Base-by-base conservation (phyloP, 2,113 vertebrate species). In the Pao palembangensis region DNA sequence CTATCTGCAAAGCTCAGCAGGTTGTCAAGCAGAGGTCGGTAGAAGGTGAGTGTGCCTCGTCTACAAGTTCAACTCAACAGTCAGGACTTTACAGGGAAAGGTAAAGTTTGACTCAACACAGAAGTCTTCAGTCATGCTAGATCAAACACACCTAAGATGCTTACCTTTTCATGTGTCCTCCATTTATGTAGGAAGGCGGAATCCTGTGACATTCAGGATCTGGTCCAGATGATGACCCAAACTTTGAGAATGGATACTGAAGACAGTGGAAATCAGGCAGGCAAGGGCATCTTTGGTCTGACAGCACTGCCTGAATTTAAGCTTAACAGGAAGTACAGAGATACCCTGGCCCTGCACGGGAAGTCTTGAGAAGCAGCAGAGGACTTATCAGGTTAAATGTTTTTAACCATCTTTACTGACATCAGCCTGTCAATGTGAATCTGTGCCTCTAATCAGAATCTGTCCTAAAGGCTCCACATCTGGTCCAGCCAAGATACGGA, bases 211-310 rank as follows among this genome's bases (percentile, higher is more conserved):
- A 94, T 98, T 83, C 92, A 92, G 59, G 96, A 98, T 79, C 90
- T 99, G 93, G n/a, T 99, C 55, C 90, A 94, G 18, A 73, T 98
- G 83, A 99, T 99, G 97, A 99, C 94, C 0, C 76, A 90, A 69
- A 99, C 97, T 3, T n/a, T 89, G n/a, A n/a, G n/a, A n/a, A n/a
- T n/a, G n/a, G n/a, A n/a, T n/a, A n/a, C n/a, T n/a, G n/a, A n/a
- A n/a, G n/a, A n/a, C n/a, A n/a, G n/a, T n/a, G n/a, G n/a, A n/a
- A n/a, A n/a, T n/a, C n/a, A n/a, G n/a, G n/a, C n/a, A n/a, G 58
- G 97, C n/a, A n/a, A n/a, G n/a, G n/a, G n/a, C n/a, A n/a, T n/a
- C n/a, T n/a, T n/a, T n/a, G n/a, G n/a, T n/a, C n/a, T n/a, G n/a
- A n/a, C n/a, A n/a, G n/a, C n/a, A n/a, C n/a, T n/a, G n/a, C n/a